Evolutionary conservation across 2,113 vertebrate genomes (phyloP), one percentile per base, ranked within the genome.

Genomic region (Coreoperca whiteheadi): DNA sequence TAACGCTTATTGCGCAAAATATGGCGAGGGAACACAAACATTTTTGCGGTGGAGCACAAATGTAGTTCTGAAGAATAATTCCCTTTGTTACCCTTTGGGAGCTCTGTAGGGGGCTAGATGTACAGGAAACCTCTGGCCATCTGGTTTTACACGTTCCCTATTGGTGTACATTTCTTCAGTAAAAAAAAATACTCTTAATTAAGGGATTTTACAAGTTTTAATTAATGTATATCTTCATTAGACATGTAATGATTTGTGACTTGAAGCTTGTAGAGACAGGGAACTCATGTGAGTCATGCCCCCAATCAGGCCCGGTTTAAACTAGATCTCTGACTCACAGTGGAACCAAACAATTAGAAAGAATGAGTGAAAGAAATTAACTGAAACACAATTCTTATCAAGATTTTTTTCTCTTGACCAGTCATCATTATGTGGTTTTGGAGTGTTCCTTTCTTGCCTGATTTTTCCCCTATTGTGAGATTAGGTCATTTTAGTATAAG

Each of bases 341-440:
- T 32, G 6, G 21, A 25, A 41, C 30, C 34, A 69, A 69, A n/a
- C 25, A 43, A 6, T 53, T 41, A 30, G 20, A 60, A 41, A 25
- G 6, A 43, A 56, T 4, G 2, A 10, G 14, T 14, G 4, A 59
- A 39, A 60, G 5, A 43, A 60, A n/a, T 51, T 4, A 32, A 69
- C 56, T 21, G 30, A 50, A n/a, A n/a, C 54, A 32, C 61, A 75
- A 18, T 14, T 18, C 53, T 57, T 21, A n/a, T 57, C 8, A 48
- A 20, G 46, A 39, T n/a, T 48, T 48, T 23, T 30, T 60, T 67
- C 30, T 60, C 66, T 16, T 79, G 48, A 50, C 39, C n/a, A 61
- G 21, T 51, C 18, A 53, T 79, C n/a, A 60, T 68, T 43, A 54
- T 69, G 84, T 81, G 51, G 50, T 75, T 78, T 78, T 46, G 57